Evolutionary conservation across 2,797 vertebrate genomes (phyloP).

Genomic region (Enoplosus armatus): DNA sequence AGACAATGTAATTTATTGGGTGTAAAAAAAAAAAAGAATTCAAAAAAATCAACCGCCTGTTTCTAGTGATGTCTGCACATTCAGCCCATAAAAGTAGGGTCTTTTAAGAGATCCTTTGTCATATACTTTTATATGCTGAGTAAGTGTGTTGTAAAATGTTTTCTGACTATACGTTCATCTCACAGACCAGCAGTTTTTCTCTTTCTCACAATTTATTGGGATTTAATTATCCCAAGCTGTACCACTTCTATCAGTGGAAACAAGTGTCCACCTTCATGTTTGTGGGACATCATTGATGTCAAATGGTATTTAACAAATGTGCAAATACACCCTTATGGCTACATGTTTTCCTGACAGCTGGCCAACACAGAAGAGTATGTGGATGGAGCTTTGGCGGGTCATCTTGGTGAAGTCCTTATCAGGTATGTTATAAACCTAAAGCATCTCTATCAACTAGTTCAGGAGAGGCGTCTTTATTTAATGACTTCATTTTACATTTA

Average conservation of each 20-base stretch:
- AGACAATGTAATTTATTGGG: neutral
- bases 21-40: no score
- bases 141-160: neutral
- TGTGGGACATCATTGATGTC: neutral
- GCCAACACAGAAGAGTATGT: conserved; percentile 99
- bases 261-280: neutral
- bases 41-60: neutral
- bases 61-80: neutral
- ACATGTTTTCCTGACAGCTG: conserved; percentile 79
- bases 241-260: neutral
- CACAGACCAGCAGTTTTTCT: neutral
- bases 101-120: neutral
- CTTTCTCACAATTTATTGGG: neutral
- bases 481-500: neutral
- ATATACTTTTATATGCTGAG: neutral
- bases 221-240: neutral
- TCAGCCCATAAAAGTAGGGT: neutral
- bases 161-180: neutral
- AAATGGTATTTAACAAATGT: neutral
- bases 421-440: conserved; percentile 82
- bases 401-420: conserved; percentile 97
- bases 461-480: neutral
- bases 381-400: conserved; percentile 95
- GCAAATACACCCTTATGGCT: neutral
- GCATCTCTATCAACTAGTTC: neutral